Evolutionary conservation across 1,140 invertebrate species (phyloP), one percentile per base, ranked within the genome.

Genomic region (Drepana arcuata): DNA sequence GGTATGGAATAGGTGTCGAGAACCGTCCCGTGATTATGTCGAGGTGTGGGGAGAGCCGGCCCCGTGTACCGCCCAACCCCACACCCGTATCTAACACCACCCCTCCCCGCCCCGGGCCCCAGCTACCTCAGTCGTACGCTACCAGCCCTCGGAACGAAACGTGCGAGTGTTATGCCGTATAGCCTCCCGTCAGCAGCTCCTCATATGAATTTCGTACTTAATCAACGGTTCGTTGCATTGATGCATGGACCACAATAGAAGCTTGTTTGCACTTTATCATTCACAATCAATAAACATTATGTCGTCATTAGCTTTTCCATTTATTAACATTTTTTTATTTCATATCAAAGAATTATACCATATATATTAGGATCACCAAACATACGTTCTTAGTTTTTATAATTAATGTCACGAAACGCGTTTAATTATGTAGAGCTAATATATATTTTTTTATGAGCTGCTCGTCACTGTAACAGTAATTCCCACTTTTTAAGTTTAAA

Each of bases 181-280:
- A 47, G 58, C 41, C 55, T 61, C 44, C 51, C 58, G 61, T 52
- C 77, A 61, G 63, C 65, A 62, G 58, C 63, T 55, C 60, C 55
- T 53, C 64, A 71, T 62, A 63, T 68, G 59, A 78, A 66, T 59
- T 45, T 60, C 55, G 55, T 62, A 54, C 58, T 52, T 37, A 54
- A 50, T 52, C 42, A 34, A 64, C 64, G 77, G 77, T 81, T 81
- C 73, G 77, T 81, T 74, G 77, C 72, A 73, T 67, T 48, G 42
- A 77, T 69, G 77, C 73, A 81, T 78, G 73, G 55, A 69, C 71
- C 73, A 78, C 73, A 62, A 42, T 78, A 78, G 73, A 74, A 51
- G 73, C 71, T 81, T 81, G 49, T 41, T 35, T 70, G 77, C 77
- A 78, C 71, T 47, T 58, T 53, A 73, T 65, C 41, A 38, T 55